A percentile compares a stretch with the other conserved stretches of the same genome.
Evolutionary conservation across 2,888 invertebrate species (phyloP).

Genomic region (Falcaria lacertinaria): DNA sequence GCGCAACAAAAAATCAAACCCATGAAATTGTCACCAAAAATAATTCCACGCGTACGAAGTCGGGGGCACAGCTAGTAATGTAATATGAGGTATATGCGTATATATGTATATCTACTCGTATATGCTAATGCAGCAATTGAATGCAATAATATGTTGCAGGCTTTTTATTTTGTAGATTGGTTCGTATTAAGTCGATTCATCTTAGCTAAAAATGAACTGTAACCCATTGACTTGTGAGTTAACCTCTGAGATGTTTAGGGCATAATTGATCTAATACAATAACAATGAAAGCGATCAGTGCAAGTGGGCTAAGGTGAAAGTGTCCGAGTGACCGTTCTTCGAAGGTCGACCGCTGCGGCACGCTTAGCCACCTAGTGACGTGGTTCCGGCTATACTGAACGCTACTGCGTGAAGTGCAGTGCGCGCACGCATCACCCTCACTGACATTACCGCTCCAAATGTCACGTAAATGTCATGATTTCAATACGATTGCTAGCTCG

Average conservation of each 20-base stretch:
- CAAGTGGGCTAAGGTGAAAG: constrained; percentile 69
- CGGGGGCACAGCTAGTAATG: no score
- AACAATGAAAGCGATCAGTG: constrained; percentile 51
- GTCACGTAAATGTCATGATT: constrained; percentile 62
- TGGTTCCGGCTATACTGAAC: constrained; percentile 4
- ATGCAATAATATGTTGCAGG: no score
- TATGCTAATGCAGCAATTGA: no score
- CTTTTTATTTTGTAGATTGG: no score
- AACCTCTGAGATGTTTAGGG: constrained; percentile 24
- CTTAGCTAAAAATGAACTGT: no score
- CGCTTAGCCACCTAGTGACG: constrained; percentile 16
- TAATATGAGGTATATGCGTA: no score
- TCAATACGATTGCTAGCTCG: constrained; percentile 24
- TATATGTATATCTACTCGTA: no score
- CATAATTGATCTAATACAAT: constrained; percentile 37
- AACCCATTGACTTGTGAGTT: no score
- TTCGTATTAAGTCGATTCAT: no score
- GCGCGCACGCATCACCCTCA: constrained; percentile 32
- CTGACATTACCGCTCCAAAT: constrained; percentile 49
- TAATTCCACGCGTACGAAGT: no score
- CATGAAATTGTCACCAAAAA: no score
- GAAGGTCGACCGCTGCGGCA: constrained; percentile 48
- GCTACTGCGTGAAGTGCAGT: background rate
- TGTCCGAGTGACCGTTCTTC: constrained; percentile 36
- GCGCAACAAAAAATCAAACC: no score